Base-by-base conservation (phyloP, 2,888 invertebrate species). In the Hirtodrosophila trivittata region DNA sequence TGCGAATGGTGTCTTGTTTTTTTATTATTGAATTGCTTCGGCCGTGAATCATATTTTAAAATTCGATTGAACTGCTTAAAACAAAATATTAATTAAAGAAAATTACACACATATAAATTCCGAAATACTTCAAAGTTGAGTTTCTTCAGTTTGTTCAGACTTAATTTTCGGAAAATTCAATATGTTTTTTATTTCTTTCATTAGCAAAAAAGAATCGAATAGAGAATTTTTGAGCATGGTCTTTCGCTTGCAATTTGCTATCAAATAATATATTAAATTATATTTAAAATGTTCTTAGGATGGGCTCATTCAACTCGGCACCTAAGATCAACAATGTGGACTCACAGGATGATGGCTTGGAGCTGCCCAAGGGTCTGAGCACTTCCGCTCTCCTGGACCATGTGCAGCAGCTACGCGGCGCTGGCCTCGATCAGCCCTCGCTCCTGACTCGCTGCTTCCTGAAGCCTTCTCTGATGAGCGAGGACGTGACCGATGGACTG, bases 271-370 rank as follows among this genome's bases (percentile, higher is more conserved):
- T 49, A 39, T 18, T 12, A 6, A 16, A 25, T n/a, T 14, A 1
- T n/a, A 8, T 6, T 42, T 13, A n/a, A n/a, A n/a, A n/a, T n/a
- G n/a, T n/a, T 91, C 91, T 9, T 89, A 94, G 94, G 90, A 95
- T 95, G 94, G 94, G 94, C 69, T 94, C 94, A 88, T 94, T 94
- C 86, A 93, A 93, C 64, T 94, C 94, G 51, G 92, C 93, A 12
- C 94, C 94, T 38, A 93, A 93, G 89, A 93, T 94, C 65, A 90
- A 92, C 63, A 94, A 94, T 84, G 92, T 92, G 54, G 94, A 94
- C 86, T 91, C 91, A 3, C 92, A 93, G 87, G 94, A 94, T 84
- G 92, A 92, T 73, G 92, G 92, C 52, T 80, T 93, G 10, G 89
- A 91, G 65, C 75, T 93, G 71, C 91, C 92, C 30, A 89, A 91